Evolutionary conservation across 64 coral and sea anemone species (phyloP), one percentile per base, ranked within the genome.

Genomic region (Stichodactyla mertensii): DNA sequence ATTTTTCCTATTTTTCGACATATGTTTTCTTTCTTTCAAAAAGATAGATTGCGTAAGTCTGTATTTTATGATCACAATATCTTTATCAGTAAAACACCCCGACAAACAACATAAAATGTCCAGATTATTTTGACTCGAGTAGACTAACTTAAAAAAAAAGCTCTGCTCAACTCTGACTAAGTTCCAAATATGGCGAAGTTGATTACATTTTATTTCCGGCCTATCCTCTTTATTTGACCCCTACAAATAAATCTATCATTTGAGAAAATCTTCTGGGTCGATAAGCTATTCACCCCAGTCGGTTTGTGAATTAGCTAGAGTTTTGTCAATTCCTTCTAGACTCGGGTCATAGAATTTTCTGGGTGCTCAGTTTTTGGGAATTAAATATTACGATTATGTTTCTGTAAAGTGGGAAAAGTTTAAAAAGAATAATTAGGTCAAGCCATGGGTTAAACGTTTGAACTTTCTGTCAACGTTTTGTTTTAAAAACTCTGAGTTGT

Each of bases 161-260:
- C 69, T 74, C 6, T 74, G 23, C 11, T 31, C 69, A 74, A 69
- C 69, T 74, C 69, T 26, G 10, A 74, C 24, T 58, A 31, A 74
- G 69, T 81, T 55, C 78, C 78, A 81, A 81, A 81, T 81, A 81
- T 81, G 78, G 78, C 51, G 53, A 81, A 55, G 18, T 55, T 81
- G 14, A 53, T 81, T 16, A 81, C 8, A 81, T 81, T 53, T 55
- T 53, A 51, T 81, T 81, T 81, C 78, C 78, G 78, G 78, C 78
- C 78, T 8, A 81, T 53, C 78, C 78, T 81, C 51, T 51, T 4
- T 52, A 23, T 31, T 74, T 74, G 69, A 74, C 69, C 69, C 26
- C 11, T 31, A 74, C 69, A 74, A 74, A 74, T 27, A 74, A 74
- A 74, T 74, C 69, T 74, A 74, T 74, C 69, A 66, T 6, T 66